phyloP scores from a whole-genome alignment of 2,113 vertebrate genomes.

The Verasper variegatus region DNA sequence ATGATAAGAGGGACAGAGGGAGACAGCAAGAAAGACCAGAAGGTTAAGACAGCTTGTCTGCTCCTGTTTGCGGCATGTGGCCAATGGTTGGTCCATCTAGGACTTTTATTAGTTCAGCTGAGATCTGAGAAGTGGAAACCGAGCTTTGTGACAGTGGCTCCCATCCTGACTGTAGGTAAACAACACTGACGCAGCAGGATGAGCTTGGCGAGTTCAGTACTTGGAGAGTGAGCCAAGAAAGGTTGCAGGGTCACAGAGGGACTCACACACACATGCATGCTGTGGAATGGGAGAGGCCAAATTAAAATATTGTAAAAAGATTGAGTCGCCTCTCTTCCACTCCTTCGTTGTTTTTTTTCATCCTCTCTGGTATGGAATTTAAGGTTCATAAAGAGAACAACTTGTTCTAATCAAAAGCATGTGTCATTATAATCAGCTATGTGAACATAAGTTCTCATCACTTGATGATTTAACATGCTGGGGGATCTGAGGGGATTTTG shows the following conservation, averaged over 20 bases:
- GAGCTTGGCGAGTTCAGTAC: constrained; percentile 26
- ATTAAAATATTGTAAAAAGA: not conserved
- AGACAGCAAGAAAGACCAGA: too few species aligned
- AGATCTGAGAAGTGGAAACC: too few species aligned
- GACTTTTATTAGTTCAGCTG: too few species aligned
- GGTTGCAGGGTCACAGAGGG: too few species aligned
- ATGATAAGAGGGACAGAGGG: too few species aligned
- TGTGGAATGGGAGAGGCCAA: not conserved
- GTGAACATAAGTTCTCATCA: constrained; percentile 1
- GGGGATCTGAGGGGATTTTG: not conserved
- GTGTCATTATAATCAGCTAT: constrained; percentile 26
- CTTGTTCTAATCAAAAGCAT: constrained; percentile 14
- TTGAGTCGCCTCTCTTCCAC: not conserved
- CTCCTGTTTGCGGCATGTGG: too few species aligned
- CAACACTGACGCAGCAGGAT: not conserved
- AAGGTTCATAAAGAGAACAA: not conserved
- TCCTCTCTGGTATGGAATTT: not conserved
- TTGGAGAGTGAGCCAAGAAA: constrained; percentile 6
- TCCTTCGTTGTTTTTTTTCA: not conserved
- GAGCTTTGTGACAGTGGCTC: too few species aligned
- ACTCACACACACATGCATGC: not conserved
- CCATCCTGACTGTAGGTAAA: too few species aligned
- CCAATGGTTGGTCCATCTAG: too few species aligned
- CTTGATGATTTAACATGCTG: too few species aligned
- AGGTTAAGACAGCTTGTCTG: too few species aligned